These are phyloP conservation scores for Brachypteracias leptosomus DNA, from an alignment of 2,113 vertebrate species.

Conservation along the genomic window DNA sequence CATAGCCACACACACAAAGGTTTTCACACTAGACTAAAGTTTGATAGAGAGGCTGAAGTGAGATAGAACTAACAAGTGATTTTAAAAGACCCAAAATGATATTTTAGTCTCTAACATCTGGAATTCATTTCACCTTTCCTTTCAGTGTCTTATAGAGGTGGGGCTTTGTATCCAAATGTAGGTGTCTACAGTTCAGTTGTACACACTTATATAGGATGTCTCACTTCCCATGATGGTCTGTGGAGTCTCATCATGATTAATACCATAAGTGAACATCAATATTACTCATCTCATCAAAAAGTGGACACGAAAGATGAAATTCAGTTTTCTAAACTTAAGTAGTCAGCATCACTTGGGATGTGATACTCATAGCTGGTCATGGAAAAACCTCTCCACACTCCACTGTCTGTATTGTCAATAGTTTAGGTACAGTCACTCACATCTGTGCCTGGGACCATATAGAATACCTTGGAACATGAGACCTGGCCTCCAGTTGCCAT, in stretches of 20 bases:
- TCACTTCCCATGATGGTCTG: background rate
- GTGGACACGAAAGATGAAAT: background rate
- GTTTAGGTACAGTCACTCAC: background rate
- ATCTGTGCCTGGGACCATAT: background rate
- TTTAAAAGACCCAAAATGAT: background rate
- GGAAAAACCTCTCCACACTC: background rate
- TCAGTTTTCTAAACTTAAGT: background rate
- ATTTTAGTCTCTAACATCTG: background rate
- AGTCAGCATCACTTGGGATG: background rate
- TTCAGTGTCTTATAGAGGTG: background rate
- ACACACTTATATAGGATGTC: background rate
- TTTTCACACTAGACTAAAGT: background rate
- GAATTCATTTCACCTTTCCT: background rate
- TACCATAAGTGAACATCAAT: fast-evolving
- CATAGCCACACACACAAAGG: background rate
- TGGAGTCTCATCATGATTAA: background rate
- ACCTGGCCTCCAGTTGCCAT: background rate
- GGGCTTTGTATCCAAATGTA: background rate
- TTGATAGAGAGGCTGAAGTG: background rate
- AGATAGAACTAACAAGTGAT: background rate
- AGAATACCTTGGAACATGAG: background rate
- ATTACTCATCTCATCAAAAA: background rate
- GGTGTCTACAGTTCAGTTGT: background rate
- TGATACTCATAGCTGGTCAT: fast-evolving
- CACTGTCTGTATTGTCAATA: background rate